Percentiles rank a stretch among this genome's conserved stretches.
Conservation (phyloP, 35 echinoderm and acorn worm genomes). For the Apostichopus californicus region DNA sequence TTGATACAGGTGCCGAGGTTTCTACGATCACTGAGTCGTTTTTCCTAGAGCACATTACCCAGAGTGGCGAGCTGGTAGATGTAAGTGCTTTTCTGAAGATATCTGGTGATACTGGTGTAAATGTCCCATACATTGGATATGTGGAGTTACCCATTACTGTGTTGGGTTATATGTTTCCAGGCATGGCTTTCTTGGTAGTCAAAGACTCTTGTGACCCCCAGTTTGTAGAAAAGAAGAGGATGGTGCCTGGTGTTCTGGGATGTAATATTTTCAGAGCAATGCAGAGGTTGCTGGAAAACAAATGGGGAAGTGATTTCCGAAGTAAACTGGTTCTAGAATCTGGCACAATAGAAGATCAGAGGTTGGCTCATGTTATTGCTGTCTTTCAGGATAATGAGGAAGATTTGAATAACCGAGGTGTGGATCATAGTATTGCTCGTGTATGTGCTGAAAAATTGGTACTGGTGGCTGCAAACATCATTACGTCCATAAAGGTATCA, state of each 20-base stretch:
- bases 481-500: no score
- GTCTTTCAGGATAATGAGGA: no score
- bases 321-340: background rate
- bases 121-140: slow-evolving; percentile 20
- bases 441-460: no score
- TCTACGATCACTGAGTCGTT: slow-evolving; percentile 62
- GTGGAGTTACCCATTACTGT: slow-evolving; percentile 11
- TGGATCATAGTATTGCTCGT: no score
- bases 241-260: no score
- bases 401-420: no score
- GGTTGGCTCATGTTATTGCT: no score
- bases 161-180: no score
- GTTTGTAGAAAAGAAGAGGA: background rate
- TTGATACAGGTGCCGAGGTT: slow-evolving; percentile 64
- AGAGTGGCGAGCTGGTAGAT: slow-evolving; percentile 18
- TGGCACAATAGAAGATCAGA: background rate
- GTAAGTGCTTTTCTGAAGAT: slow-evolving; percentile 37
- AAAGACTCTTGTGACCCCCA: slow-evolving; percentile 13
- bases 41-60: background rate
- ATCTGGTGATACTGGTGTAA: background rate
- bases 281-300: background rate
- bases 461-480: no score
- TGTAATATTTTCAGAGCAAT: background rate
- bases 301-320: background rate
- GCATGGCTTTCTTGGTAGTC: slow-evolving; percentile 24